Percentiles rank a stretch among this genome's conserved stretches.
phyloP scores from a whole-genome alignment of 2,888 invertebrate species.

The Molorchus minor region DNA sequence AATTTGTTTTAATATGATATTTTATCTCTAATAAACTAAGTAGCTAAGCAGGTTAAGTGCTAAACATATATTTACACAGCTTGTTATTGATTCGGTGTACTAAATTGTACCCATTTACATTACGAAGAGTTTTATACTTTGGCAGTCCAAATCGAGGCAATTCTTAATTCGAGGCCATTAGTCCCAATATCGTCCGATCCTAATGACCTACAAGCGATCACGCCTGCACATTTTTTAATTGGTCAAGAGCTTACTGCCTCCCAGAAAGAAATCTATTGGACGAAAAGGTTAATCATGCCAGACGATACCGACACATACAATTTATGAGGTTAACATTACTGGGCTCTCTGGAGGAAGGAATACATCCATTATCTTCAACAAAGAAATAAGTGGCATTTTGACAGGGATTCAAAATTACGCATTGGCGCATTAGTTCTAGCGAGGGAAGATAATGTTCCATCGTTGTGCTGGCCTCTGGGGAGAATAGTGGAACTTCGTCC shows the following conservation, averaged over 20 bases:
- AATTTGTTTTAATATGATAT: too few relatives aligned
- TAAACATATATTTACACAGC: neutral
- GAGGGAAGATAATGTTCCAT: conserved; percentile 22
- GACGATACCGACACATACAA: neutral
- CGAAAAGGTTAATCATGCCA: conserved; percentile 1
- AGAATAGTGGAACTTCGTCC: conserved; percentile 21
- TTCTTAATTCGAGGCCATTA: neutral
- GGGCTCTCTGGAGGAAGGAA: conserved; percentile 17
- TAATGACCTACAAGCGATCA: neutral
- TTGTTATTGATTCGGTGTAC: neutral
- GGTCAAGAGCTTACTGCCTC: neutral
- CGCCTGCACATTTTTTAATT: neutral
- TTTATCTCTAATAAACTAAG: too few relatives aligned
- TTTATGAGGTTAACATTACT: conserved; percentile 8
- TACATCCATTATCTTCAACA: conserved; percentile 12
- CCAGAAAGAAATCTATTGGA: neutral
- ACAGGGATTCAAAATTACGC: neutral
- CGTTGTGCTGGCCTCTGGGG: conserved; percentile 20
- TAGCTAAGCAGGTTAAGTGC: too few relatives aligned
- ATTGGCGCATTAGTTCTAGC: conserved; percentile 16
- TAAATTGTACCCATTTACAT: neutral
- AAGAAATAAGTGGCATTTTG: conserved; percentile 13
- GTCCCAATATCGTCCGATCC: neutral
- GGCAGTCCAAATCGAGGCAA: neutral
- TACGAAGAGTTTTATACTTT: neutral